Evolutionary conservation across 53 echinoderm and acorn worm species (phyloP).

Genomic region (Henricia sp.): DNA sequence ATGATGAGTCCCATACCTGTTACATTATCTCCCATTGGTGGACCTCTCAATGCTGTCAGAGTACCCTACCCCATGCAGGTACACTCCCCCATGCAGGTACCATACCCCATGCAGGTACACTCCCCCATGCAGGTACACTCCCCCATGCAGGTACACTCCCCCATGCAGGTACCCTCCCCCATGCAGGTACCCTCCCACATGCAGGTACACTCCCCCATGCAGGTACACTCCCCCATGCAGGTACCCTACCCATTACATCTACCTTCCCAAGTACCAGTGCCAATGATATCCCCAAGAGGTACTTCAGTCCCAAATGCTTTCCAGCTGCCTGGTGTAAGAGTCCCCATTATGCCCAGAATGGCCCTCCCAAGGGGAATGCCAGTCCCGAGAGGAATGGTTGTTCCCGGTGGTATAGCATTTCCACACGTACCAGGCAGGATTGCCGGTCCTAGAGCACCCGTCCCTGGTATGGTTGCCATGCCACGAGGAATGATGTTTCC

Average conservation of each 20-base stretch:
- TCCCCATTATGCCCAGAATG: conserved; percentile 36
- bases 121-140: conserved; percentile 17
- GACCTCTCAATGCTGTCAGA: conserved; percentile 13
- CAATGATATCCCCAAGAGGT: conserved; percentile 34
- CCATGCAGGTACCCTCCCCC: conserved; percentile 40
- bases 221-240: conserved; percentile 39
- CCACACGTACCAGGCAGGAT: conserved; percentile 29
- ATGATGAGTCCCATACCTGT: conserved; percentile 26
- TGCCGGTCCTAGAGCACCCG: conserved; percentile 1
- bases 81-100: too few species aligned
- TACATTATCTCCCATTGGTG: conserved; percentile 15
- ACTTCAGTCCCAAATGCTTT: conserved; percentile 24
- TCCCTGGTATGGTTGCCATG: conserved; percentile 34
- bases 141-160: conserved; percentile 28
- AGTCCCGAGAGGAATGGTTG: conserved; percentile 23
- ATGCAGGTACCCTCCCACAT: conserved; percentile 1
- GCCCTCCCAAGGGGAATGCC: conserved; percentile 26
- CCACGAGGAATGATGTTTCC: not conserved
- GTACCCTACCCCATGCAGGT: conserved; percentile 43
- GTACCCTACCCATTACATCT: conserved; percentile 33
- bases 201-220: conserved; percentile 17
- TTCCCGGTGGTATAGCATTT: conserved; percentile 38
- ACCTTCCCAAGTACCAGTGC: too few species aligned
- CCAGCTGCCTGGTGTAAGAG: conserved; percentile 20
- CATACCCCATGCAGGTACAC: too few species aligned